A percentile compares a stretch with the other conserved stretches of the same genome.
Evolutionary conservation across 1,140 invertebrate species (phyloP).

Genomic region (Proctacanthus coquilletti): DNA sequence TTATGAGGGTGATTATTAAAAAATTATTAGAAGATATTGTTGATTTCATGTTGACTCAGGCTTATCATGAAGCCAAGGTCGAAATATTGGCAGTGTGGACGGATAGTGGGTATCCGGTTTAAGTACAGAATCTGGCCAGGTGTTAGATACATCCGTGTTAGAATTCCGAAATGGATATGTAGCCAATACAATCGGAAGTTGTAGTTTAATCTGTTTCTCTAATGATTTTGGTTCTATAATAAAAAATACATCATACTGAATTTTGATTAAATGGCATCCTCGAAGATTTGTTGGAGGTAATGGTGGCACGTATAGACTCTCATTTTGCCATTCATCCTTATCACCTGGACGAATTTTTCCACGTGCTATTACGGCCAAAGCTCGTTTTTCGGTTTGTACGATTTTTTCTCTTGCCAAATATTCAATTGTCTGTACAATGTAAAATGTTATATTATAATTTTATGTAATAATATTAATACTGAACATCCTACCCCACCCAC

Average conservation of each 20-base stretch:
- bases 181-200: slow-evolving; percentile 81
- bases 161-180: slow-evolving; percentile 71
- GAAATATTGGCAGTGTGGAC: slow-evolving; percentile 78
- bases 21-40: too few relatives aligned
- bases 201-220: slow-evolving; percentile 82
- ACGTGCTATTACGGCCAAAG: slow-evolving; percentile 61
- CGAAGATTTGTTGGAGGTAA: slow-evolving; percentile 89
- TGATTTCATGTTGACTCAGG: slow-evolving; percentile 15
- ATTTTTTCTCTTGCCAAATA: slow-evolving; percentile 77
- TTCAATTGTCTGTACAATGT: slow-evolving; percentile 57
- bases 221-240: slow-evolving; percentile 78
- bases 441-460: not conserved
- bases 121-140: slow-evolving; percentile 38
- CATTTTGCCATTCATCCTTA: slow-evolving; percentile 74
- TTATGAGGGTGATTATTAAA: too few relatives aligned
- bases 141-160: slow-evolving; percentile 39
- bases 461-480: not conserved
- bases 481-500: not conserved
- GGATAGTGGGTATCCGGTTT: slow-evolving; percentile 77
- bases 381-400: slow-evolving; percentile 71
- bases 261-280: slow-evolving; percentile 86
- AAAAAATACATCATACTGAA: slow-evolving; percentile 90
- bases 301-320: slow-evolving; percentile 84
- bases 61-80: slow-evolving; percentile 63
- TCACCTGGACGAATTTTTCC: slow-evolving; percentile 72